Conservation (phyloP, 2,888 invertebrate species). For the Chrysomela aeneicollis region DNA sequence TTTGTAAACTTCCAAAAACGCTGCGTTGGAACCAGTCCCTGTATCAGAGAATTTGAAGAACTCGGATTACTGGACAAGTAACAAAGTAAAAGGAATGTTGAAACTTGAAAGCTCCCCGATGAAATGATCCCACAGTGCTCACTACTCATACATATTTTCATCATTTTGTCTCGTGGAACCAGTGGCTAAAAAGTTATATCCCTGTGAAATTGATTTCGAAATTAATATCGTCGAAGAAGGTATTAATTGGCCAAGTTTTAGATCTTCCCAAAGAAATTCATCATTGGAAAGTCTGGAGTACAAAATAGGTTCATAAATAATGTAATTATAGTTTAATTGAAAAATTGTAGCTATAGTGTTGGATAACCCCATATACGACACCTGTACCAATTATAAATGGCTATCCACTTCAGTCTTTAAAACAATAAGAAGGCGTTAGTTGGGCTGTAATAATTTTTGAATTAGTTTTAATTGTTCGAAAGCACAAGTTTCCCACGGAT, state of each 20-base stretch:
- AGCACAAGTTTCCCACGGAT: conserved; percentile 21
- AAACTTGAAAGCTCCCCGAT: neutral
- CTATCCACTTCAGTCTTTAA: conserved; percentile 3
- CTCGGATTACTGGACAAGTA: neutral
- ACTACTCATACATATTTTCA: neutral
- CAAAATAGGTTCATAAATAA: conserved; percentile 3
- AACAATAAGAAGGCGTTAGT: conserved; percentile 15
- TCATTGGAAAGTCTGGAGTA: neutral
- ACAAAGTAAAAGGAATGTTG: neutral
- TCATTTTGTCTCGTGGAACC: neutral
- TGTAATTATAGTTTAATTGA: conserved; percentile 5
- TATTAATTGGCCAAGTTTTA: neutral
- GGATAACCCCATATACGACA: conserved; percentile 5
- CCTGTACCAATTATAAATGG: conserved; percentile 13
- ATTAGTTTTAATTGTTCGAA: conserved; percentile 15
- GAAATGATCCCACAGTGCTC: neutral
- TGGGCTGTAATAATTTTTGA: conserved; percentile 10
- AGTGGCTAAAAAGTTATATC: neutral
- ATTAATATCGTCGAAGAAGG: neutral
- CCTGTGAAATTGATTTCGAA: neutral
- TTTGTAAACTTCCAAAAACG: conserved; percentile 16
- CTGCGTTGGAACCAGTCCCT: conserved; percentile 3
- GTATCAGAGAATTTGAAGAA: conserved; percentile 8
- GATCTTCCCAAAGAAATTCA: neutral
- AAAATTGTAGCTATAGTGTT: neutral